Conservation (phyloP, 2,113 vertebrate species). For the Chionomys nivalis region DNA sequence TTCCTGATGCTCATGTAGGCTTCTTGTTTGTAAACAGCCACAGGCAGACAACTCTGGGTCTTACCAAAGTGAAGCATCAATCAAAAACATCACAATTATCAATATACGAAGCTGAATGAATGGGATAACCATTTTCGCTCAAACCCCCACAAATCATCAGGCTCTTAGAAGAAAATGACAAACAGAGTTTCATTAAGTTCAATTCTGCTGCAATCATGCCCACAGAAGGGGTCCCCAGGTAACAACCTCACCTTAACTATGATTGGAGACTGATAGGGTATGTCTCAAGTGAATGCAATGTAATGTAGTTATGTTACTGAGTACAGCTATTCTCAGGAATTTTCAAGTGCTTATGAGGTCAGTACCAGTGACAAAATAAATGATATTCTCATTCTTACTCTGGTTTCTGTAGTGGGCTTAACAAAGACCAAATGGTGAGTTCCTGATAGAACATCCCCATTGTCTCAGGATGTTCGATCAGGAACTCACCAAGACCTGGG, state of each 20-base stretch:
- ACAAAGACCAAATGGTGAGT: no score
- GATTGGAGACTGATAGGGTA: background rate
- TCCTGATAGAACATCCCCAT: no score
- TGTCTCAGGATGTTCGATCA: no score
- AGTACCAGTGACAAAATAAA: background rate
- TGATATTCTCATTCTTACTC: background rate
- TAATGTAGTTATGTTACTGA: background rate
- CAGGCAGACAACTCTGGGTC: background rate
- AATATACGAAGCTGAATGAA: background rate
- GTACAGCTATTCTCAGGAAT: background rate
- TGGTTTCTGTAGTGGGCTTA: background rate
- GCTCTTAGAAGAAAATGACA: background rate
- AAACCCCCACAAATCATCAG: background rate
- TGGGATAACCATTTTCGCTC: background rate
- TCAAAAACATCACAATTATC: background rate
- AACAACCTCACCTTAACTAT: background rate
- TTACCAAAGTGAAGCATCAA: background rate
- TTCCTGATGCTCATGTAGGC: background rate
- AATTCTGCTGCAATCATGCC: background rate
- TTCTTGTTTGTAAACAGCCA: background rate
- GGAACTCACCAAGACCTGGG: no score
- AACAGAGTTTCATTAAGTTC: background rate
- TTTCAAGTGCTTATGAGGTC: background rate
- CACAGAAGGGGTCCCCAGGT: background rate
- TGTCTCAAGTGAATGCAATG: background rate